phyloP scores from a whole-genome alignment of 2,113 vertebrate species.

The Diphyllodes magnificus region DNA sequence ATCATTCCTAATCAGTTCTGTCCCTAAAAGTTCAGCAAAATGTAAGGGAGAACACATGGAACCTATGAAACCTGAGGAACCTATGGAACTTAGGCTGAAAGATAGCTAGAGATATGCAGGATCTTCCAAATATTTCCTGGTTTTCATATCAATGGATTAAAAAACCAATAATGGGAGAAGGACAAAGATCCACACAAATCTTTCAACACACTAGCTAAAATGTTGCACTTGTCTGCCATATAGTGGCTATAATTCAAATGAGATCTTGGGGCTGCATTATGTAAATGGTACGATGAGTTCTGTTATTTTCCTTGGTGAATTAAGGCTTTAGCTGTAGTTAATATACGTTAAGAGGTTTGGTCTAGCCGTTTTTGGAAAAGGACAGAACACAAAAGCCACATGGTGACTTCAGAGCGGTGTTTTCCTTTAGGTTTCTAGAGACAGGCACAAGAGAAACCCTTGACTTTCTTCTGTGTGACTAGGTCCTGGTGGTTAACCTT shows the following conservation, averaged over 20 bases:
- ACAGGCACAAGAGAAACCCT: background rate
- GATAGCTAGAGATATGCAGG: background rate
- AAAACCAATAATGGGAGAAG: background rate
- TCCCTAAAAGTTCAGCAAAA: background rate
- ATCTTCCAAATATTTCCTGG: background rate
- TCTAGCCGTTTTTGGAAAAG: background rate
- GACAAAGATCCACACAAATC: background rate
- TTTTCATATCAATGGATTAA: background rate
- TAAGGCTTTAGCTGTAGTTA: background rate
- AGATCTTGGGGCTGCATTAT: background rate
- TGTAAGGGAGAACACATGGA: background rate
- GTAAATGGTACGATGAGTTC: background rate
- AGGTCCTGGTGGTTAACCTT: background rate
- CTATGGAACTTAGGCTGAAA: background rate
- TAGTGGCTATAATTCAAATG: background rate
- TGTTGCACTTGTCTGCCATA: background rate
- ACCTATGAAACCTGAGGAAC: background rate
- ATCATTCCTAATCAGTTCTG: background rate
- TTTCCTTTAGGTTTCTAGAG: conserved; percentile 3
- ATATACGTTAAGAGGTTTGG: background rate
- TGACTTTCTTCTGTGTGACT: background rate
- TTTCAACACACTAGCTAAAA: background rate
- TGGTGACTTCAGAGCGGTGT: background rate
- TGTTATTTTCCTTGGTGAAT: background rate
- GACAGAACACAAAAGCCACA: background rate